phyloP scores from a whole-genome alignment of 1,140 invertebrate species.

The Tetramorium simillimum region DNA sequence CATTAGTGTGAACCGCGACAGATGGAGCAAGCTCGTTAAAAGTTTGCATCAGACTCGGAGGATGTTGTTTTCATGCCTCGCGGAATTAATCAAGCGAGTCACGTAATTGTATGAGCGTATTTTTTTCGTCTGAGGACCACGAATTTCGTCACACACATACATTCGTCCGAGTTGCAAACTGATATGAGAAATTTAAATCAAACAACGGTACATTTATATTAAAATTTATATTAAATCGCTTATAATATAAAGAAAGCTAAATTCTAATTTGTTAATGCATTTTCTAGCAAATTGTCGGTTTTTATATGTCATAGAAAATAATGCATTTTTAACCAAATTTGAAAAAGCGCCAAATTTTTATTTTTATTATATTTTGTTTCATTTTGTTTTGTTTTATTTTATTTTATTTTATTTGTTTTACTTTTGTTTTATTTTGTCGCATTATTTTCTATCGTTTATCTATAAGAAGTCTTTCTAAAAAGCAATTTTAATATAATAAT shows the following conservation, averaged over 20 bases:
- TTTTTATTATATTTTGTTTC: neutral
- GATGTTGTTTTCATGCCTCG: constrained; percentile 33
- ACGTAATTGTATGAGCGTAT: neutral
- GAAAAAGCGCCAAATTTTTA: no score
- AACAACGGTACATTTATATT: neutral
- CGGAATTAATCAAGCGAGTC: neutral
- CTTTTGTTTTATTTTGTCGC: neutral
- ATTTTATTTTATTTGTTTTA: no score
- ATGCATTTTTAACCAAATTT: neutral
- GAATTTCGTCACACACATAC: neutral
- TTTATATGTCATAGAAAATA: neutral
- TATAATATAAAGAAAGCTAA: neutral
- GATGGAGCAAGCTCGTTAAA: constrained; percentile 34
- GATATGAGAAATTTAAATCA: neutral
- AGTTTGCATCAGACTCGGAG: constrained; percentile 14
- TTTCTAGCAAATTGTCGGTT: neutral
- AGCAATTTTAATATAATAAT: neutral
- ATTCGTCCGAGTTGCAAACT: neutral
- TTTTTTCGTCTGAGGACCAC: neutral
- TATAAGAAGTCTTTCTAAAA: neutral
- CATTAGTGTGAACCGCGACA: constrained; percentile 4
- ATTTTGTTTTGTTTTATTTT: neutral
- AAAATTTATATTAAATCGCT: no score
- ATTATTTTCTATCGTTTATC: neutral
- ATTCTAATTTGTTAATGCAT: neutral